These are phyloP conservation scores for Gymnorhina tibicen DNA, from an alignment of 2,113 vertebrate species.

Conservation along the genomic window DNA sequence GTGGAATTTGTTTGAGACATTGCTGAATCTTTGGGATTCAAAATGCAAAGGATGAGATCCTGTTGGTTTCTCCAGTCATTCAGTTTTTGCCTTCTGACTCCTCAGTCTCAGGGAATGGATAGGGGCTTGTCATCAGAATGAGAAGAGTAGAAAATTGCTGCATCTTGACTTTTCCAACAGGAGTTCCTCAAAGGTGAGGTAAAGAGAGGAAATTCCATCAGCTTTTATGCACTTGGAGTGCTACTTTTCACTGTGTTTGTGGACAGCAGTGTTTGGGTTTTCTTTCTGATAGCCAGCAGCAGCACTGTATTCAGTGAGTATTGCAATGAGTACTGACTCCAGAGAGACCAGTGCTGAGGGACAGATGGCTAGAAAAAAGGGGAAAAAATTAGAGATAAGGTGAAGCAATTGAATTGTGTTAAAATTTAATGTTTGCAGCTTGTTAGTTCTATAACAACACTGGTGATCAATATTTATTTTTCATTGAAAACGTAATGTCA, in stretches of 20 bases:
- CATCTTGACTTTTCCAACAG: background rate
- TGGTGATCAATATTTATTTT: slow-evolving; percentile 26
- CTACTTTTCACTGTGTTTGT: background rate
- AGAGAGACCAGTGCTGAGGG: background rate
- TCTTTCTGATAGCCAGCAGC: background rate
- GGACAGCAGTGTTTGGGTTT: background rate
- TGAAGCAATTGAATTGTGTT: background rate
- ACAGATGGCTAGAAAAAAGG: background rate
- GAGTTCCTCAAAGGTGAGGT: background rate
- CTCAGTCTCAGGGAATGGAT: background rate
- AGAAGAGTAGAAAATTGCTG: background rate
- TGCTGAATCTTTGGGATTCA: background rate
- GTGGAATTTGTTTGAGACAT: background rate
- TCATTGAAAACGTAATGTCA: background rate
- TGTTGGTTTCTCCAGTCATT: background rate
- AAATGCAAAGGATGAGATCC: background rate
- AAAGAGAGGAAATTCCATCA: background rate
- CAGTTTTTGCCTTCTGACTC: background rate
- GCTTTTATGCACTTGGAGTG: background rate
- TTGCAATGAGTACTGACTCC: background rate
- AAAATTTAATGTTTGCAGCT: slow-evolving; percentile 7
- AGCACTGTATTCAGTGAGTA: background rate
- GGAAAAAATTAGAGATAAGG: background rate
- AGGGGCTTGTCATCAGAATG: background rate
- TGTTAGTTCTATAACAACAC: background rate